These are phyloP conservation scores for Pachliopta kotzebuea DNA, from an alignment of 2,888 invertebrate species.

Conservation along the genomic window DNA sequence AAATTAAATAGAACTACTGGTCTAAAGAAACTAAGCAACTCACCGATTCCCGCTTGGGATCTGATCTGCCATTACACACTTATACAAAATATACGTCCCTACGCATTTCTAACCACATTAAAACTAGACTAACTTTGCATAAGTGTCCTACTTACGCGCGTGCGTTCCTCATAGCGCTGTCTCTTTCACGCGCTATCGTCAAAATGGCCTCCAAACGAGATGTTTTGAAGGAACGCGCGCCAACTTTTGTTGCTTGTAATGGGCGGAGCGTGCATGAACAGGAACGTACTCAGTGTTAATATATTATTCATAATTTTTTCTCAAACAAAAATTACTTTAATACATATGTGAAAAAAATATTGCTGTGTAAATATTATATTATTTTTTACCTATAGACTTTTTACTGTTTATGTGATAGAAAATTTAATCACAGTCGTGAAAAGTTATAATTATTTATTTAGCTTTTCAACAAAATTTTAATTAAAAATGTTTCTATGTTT, in stretches of 20 bases:
- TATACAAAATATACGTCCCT: constrained; percentile 46
- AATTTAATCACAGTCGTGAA: too few species aligned
- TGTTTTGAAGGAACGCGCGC: constrained; percentile 79
- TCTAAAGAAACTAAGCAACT: constrained; percentile 32
- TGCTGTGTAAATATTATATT: background rate
- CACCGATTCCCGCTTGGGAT: constrained; percentile 33
- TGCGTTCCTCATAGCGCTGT: constrained; percentile 49
- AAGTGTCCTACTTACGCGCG: constrained; percentile 78
- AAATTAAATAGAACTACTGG: constrained; percentile 6
- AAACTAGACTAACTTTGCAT: constrained; percentile 77
- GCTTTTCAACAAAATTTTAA: too few species aligned
- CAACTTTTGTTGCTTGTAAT: constrained; percentile 79
- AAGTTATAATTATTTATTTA: too few species aligned
- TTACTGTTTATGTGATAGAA: too few species aligned
- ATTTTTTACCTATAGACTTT: too few species aligned
- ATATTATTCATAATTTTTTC: constrained; percentile 7
- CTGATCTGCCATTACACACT: constrained; percentile 41
- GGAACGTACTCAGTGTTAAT: constrained; percentile 49
- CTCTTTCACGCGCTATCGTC: constrained; percentile 72
- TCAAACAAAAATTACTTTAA: background rate
- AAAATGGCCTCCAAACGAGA: constrained; percentile 81
- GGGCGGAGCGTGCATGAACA: constrained; percentile 77
- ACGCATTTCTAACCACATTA: constrained; percentile 64
- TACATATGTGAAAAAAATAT: too few species aligned
- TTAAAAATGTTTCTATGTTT: too few species aligned